Evolutionary conservation across 2,113 vertebrate species (phyloP).

Genomic region (Ptychochromis oligacanthus): DNA sequence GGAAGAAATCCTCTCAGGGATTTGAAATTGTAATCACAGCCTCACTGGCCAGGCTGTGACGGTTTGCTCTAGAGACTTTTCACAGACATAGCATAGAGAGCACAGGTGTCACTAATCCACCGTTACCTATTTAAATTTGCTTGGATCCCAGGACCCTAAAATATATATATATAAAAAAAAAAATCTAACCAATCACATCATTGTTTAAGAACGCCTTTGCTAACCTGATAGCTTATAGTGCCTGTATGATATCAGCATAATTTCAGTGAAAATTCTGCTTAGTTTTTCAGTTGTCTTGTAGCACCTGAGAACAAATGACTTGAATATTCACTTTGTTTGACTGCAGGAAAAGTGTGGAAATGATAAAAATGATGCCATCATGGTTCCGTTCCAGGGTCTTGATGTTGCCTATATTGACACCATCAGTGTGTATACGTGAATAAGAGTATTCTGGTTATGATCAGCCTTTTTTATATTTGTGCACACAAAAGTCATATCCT

Average conservation of each 20-base stretch:
- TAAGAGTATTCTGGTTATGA: background rate
- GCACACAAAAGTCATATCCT: background rate
- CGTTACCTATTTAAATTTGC: background rate
- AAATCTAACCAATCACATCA: fast-evolving
- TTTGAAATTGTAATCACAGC: background rate
- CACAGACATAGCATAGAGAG: background rate
- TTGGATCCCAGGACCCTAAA: background rate
- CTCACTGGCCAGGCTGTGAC: fast-evolving
- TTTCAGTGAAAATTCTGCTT: background rate
- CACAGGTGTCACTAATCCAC: background rate
- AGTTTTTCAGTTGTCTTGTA: background rate
- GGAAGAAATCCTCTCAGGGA: background rate
- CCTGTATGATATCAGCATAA: background rate
- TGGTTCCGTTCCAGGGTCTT: background rate
- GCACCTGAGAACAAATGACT: background rate
- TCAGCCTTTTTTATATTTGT: background rate
- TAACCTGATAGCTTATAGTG: background rate
- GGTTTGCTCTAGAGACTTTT: background rate
- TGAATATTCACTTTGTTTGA: background rate
- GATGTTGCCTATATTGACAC: fast-evolving
- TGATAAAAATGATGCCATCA: background rate
- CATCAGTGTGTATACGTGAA: background rate
- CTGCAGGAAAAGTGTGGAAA: background rate
- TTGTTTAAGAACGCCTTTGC: background rate
- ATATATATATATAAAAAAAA: background rate